Evolutionary conservation across 2,888 invertebrate genomes (phyloP), one percentile per base, ranked within the genome.

Genomic region (Tachina fera): DNA sequence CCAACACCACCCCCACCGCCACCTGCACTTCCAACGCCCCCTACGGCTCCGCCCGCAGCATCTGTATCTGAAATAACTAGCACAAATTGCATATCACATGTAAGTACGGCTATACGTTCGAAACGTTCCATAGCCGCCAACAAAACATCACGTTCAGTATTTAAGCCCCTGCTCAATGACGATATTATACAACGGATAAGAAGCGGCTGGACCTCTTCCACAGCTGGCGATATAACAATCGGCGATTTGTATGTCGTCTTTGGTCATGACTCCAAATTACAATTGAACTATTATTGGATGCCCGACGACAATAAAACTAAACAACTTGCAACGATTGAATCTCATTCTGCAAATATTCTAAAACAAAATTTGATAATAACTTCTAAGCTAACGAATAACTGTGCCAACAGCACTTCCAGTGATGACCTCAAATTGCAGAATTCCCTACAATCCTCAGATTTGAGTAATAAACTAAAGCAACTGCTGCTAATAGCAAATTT

Each of bases 181-280:
- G 91, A 92, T 31, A 90, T 90, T 10, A 89, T 92, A n/a, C 90
- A 90, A 74, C 89, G 92, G 82, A 92, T 93, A 60, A 91, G 93
- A 74, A 90, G 89, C 49, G 98, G 98, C 0, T 98, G 98, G 98
- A 97, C 96, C 74, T 91, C 94, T 10, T 93, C 94, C 16, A 96
- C 96, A 90, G 95, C 96, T 1, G 96, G 96, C 9, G 96, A 96
- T 47, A 94, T 98, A 58, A 97, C 97, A 6, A 94, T 98, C 45
- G 98, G 98, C 0, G 98, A 98, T 93, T 93, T 98, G 78, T 98
- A 97, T 93, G 94, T 98, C 68, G 97, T 98, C 95, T 96, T 97
- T 90, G 93, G 93, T 0, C 90, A 92, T 79, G 95, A 97, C 84
- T 96, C 96, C 0, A 96, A 95, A 92, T 92, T 97, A 45, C 94